phyloP scores from a whole-genome alignment of 2,888 invertebrate genomes.

The Drosophila stalkeri region DNA sequence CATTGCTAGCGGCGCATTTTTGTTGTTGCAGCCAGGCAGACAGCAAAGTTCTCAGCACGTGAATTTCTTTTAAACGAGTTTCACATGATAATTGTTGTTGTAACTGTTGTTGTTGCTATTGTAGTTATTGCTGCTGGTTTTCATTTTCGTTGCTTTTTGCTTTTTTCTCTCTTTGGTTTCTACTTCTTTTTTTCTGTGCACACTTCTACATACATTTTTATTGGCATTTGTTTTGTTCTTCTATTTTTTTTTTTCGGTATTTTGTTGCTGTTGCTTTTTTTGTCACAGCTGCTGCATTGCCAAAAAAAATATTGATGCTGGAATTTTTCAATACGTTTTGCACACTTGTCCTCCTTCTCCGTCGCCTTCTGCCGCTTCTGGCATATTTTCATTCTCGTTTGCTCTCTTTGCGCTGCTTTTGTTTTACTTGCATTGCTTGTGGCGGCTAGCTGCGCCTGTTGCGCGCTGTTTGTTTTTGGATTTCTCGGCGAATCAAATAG shows the following conservation, averaged over 20 bases:
- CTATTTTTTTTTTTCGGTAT: slow-evolving; percentile 28
- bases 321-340: slow-evolving; percentile 54
- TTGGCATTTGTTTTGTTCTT: slow-evolving; percentile 32
- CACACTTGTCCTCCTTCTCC: slow-evolving; percentile 4
- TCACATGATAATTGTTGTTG: slow-evolving; percentile 51
- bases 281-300: slow-evolving; percentile 64
- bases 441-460: slow-evolving; percentile 7
- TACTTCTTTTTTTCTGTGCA: slow-evolving; percentile 7
- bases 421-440: slow-evolving; percentile 8
- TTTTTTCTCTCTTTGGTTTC: slow-evolving; percentile 14
- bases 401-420: slow-evolving; percentile 24
- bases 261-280: slow-evolving; percentile 25
- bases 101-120: slow-evolving; percentile 16
- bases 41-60: slow-evolving; percentile 52
- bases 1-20: slow-evolving; percentile 56
- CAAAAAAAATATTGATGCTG: slow-evolving; percentile 38
- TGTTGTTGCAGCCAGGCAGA: slow-evolving; percentile 22
- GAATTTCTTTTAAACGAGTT: slow-evolving; percentile 76
- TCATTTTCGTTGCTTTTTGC: slow-evolving; percentile 53
- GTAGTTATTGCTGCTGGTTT: slow-evolving; percentile 50
- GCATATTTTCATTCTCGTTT: slow-evolving; percentile 17
- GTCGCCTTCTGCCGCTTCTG: background rate
- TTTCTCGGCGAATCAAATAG: slow-evolving; percentile 5
- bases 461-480: slow-evolving; percentile 15
- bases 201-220: slow-evolving; percentile 39